Evolutionary conservation across 1,140 invertebrate species (phyloP), one percentile per base, ranked within the genome.

Genomic region (Drosophila athabasca): DNA sequence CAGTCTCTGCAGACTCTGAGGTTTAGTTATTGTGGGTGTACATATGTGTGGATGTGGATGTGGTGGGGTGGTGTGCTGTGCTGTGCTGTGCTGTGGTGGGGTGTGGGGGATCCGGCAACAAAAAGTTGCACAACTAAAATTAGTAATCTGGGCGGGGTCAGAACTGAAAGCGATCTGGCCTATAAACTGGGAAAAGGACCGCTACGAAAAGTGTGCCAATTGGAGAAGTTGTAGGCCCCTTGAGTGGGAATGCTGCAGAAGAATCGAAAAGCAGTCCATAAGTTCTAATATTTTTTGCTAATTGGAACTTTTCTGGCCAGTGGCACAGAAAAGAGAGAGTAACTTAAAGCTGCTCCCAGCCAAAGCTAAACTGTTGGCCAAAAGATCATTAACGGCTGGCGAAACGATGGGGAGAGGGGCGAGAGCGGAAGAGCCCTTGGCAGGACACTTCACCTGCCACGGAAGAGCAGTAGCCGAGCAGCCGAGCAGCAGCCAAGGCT

Each of bases 1-100:
- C 31, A 54, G 65, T 83, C 82, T 62, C 82, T 43, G 57, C 62
- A 78, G 82, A 85, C 62, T 66, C 53, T 66, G 50, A 46, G 71
- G 69, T 65, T 82, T 88, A 79, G 76, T 88, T 82, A 87, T 85
- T 68, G 82, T 75, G 74, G 57, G 67, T 77, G 29, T 52, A 22
- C n/a, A n/a, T n/a, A n/a, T 46, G 24, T 26, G 24, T 0, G n/a
- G n/a, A n/a, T n/a, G n/a, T n/a, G n/a, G n/a, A n/a, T 26, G 4
- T 26, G 24, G 24, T 24, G 3, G 24, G 24, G 24, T 24, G 24
- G n/a, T 46, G 24, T 26, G 24, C 4, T 26, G 4, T 26, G 24
- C n/a, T n/a, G n/a, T n/a, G n/a, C n/a, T 46, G 24, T 26, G 24
- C 4, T 26, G 4, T 26, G 24, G 24, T 24, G 3, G 24, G 24